These are phyloP conservation scores for Popillia japonica DNA, from an alignment of 1,140 invertebrate genomes.

Conservation along the genomic window DNA sequence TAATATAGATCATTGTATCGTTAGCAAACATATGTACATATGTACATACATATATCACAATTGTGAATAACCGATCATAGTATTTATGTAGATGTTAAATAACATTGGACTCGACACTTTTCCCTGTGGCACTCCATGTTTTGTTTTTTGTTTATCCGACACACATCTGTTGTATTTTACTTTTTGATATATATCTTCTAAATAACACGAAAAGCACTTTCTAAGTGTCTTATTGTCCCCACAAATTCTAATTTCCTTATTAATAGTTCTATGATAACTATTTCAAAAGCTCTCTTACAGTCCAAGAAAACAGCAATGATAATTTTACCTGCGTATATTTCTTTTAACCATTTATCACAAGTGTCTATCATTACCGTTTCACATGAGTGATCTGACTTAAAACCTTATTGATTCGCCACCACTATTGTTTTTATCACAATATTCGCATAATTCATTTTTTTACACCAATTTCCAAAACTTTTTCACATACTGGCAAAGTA, in stretches of 20 bases:
- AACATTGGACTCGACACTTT: background rate
- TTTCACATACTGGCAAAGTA: background rate
- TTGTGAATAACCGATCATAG: background rate
- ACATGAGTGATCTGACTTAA: too few species aligned
- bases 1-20: too few species aligned
- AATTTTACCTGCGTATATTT: too few species aligned
- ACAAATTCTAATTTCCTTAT: background rate
- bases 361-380: too few species aligned
- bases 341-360: too few species aligned
- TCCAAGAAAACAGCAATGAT: too few species aligned
- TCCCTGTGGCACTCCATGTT: background rate
- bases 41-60: background rate
- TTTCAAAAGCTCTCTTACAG: too few species aligned
- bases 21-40: too few species aligned
- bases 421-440: slow-evolving; percentile 3
- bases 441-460: background rate
- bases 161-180: background rate
- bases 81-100: background rate
- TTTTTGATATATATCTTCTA: background rate
- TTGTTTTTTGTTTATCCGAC: background rate
- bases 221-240: background rate
- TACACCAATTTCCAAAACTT: background rate
- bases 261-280: too few species aligned
- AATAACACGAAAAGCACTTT: slow-evolving; percentile 1
- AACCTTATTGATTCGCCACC: background rate